Conservation (phyloP, 2,888 invertebrate species). For the Sinelater perroti region DNA sequence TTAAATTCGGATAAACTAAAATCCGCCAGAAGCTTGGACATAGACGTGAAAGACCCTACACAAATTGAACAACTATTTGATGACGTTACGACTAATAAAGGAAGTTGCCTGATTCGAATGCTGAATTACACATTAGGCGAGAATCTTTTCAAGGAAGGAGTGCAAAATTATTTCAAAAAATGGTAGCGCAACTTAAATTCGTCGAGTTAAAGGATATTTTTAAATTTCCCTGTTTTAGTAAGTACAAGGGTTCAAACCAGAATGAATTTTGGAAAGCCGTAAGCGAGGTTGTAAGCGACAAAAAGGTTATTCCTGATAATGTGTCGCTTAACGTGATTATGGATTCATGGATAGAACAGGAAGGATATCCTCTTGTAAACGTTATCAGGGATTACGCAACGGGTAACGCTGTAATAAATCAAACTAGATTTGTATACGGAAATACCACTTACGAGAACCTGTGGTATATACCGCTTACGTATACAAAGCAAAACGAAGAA, state of each 20-base stretch:
- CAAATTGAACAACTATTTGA: conserved; percentile 71
- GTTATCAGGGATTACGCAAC: conserved; percentile 65
- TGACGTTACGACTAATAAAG: conserved; percentile 56
- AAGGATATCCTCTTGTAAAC: conserved; percentile 73
- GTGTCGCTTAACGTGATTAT: conserved; percentile 69
- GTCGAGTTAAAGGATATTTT: neutral
- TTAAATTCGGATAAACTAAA: conserved; percentile 65
- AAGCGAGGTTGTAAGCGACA: conserved; percentile 53
- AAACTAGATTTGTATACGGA: conserved; percentile 59
- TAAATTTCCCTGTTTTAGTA: conserved; percentile 56
- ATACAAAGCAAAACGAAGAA: conserved; percentile 51
- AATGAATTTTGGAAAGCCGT: conserved; percentile 73
- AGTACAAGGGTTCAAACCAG: conserved; percentile 69
- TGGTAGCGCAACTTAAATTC: conserved; percentile 57
- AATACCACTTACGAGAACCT: conserved; percentile 45
- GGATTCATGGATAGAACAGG: conserved; percentile 77
- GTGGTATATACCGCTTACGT: conserved; percentile 72
- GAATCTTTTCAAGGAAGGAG: conserved; percentile 64
- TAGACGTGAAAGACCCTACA: conserved; percentile 62
- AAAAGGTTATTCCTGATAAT: conserved; percentile 54
- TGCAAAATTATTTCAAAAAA: conserved; percentile 64
- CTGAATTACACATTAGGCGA: conserved; percentile 66
- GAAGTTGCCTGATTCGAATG: conserved; percentile 68
- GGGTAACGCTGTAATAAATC: conserved; percentile 61
- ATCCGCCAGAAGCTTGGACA: conserved; percentile 66